Conservation (phyloP, 2,888 invertebrate species). For the Neoascia interrupta region DNA sequence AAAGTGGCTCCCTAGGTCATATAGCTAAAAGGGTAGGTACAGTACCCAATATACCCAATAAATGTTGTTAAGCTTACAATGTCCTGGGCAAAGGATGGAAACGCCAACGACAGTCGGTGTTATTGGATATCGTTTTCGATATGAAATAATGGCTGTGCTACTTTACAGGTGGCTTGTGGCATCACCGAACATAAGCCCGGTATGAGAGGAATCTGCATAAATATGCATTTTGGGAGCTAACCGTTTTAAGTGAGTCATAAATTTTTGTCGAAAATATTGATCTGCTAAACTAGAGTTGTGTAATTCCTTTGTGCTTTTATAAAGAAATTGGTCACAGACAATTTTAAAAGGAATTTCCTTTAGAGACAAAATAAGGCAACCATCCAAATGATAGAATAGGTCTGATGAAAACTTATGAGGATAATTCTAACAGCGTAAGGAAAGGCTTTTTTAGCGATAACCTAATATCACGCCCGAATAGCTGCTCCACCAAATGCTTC, state of each 20-base stretch:
- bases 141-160: conserved; percentile 56
- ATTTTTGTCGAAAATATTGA: background rate
- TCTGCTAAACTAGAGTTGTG: background rate
- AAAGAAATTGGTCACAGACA: background rate
- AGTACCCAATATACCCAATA: background rate
- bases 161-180: conserved; percentile 40
- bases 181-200: conserved; percentile 24
- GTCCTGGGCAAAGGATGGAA: conserved; percentile 25
- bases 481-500: too few relatives aligned
- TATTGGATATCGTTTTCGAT: conserved; percentile 55
- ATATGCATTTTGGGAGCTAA: background rate
- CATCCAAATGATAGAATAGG: background rate
- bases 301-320: too few relatives aligned
- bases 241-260: background rate
- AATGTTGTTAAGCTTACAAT: conserved; percentile 20
- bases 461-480: too few relatives aligned
- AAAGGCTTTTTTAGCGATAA: too few relatives aligned
- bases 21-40: background rate
- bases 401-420: background rate
- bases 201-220: background rate
- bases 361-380: background rate
- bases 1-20: background rate
- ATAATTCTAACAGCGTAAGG: too few relatives aligned
- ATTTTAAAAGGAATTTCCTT: background rate
- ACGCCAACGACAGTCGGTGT: conserved; percentile 22